Base-by-base conservation (phyloP, 1,140 invertebrate genomes). In the Dryas iulia region DNA sequence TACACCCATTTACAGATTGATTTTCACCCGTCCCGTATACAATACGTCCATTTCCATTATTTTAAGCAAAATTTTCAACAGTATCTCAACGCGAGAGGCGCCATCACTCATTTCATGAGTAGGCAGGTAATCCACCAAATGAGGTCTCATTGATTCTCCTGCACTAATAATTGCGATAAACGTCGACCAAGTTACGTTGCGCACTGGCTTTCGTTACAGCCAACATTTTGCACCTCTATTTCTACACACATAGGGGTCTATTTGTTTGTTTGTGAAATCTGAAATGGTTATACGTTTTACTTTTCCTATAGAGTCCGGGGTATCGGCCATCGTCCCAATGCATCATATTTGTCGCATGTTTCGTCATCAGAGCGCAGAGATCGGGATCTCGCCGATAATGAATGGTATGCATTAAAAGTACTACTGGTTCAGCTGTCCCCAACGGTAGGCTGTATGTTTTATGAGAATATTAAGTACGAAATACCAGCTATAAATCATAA, bases 271-370 rank as follows among this genome's bases (percentile, higher is more conserved):
- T 23, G 21, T 12, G 53, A 25, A 25, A 6, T 56, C 11, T 56
- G 21, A 23, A 56, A 25, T 54, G 18, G 5, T 14, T 24, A 63
- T 65, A 58, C 23, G 67, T 57, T 64, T 69, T 67, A 76, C 76
- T 79, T 78, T 81, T 75, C 71, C 56, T 74, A 77, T 82, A 77
- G 69, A 74, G 73, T 52, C 61, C 71, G 60, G 77, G n/a, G 73
- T 86, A 89, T 90, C 84, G 74, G 57, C 53, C 74, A 87, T 87
- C 85, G 78, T 79, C 74, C 78, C 86, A 78, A 90, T 90, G 82
- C 88, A 90, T 90, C 86, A 90, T 90, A 89, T 89, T 90, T 89
- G 88, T 84, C 79, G 82, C 83, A 72, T 77, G 82, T 86, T 87
- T 88, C 87, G 82, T 89, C 85, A 87, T 81, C 74, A 72, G 76